Base-by-base conservation (phyloP, 2,888 invertebrate genomes). In the Plagiodera versicolora region DNA sequence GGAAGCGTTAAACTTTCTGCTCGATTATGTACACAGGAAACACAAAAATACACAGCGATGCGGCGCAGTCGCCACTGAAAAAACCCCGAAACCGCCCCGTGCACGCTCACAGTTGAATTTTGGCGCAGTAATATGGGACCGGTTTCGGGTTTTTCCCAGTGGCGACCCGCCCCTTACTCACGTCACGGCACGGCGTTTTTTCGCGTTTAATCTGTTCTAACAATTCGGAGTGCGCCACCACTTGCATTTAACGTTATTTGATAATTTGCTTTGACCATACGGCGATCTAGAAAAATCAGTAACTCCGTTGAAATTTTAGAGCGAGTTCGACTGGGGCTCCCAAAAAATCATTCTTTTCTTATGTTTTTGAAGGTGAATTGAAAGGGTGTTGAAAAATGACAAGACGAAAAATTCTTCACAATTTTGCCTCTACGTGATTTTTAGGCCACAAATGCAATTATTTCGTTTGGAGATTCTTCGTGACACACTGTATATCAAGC, bases 181-280 rank as follows among this genome's bases (percentile, higher is more conserved):
- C 67, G 55, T n/a, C n/a, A n/a, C n/a, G n/a, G n/a, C n/a, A n/a
- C n/a, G n/a, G n/a, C n/a, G 52, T 49, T 44, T 32, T 56, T 49
- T 19, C 52, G 20, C 35, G 28, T 51, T 68, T 71, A 75, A 56
- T 67, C 73, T 56, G 79, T 79, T 73, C 76, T 74, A 71, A 78
- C 73, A 67, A 80, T 78, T 75, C 76, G 78, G 69, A 78, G 73
- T 62, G 75, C 73, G 67, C 74, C 72, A 59, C 79, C 78, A 67
- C 67, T 67, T 49, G 75, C 70, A 69, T 74, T 75, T 68, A 80
- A 69, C 61, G 77, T 79, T 70, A 80, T 74, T 73, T 77, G 72
- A 74, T 79, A 80, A 70, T 77, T 77, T 67, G 79, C 77, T 76
- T 77, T 79, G 71, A 80, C 73, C 64, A 70, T 72, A 64, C 78